These are phyloP conservation scores for Heteropelma amictum DNA, from an alignment of 2,888 invertebrate species.

Conservation along the genomic window DNA sequence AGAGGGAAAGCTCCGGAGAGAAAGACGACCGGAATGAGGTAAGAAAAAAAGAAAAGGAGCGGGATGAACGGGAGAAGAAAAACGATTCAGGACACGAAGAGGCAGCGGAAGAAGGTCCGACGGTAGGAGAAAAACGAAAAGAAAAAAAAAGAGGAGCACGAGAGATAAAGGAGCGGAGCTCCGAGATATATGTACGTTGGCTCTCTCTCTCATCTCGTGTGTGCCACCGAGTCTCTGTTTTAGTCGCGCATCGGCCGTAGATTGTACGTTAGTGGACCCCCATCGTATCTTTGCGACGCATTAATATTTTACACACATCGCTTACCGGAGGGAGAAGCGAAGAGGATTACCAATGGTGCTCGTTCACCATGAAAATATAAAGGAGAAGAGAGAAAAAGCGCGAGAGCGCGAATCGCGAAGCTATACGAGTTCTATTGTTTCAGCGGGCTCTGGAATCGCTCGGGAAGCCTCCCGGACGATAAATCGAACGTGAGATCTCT, in stretches of 20 bases:
- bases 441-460: constrained; percentile 46
- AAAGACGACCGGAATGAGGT: constrained; percentile 20
- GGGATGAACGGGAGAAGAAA: constrained; percentile 44
- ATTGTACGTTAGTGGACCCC: constrained; percentile 62
- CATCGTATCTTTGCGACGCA: constrained; percentile 64
- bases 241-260: constrained; percentile 32
- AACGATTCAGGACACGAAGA: constrained; percentile 59
- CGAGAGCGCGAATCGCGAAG: constrained; percentile 21
- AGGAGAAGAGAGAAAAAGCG: constrained; percentile 4
- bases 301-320: constrained; percentile 75
- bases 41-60: constrained; percentile 35
- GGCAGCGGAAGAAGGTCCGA: constrained; percentile 46
- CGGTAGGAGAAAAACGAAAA: no score
- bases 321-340: constrained; percentile 63
- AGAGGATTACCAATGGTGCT: constrained; percentile 67
- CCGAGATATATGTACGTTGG: constrained; percentile 54
- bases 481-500: constrained; percentile 27
- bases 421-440: constrained; percentile 45
- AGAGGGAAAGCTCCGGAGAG: constrained; percentile 54
- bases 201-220: constrained; percentile 56
- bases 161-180: constrained; percentile 51
- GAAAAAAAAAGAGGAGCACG: constrained; percentile 40
- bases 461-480: constrained; percentile 46
- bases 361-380: not conserved
- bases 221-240: constrained; percentile 54